Conservation (phyloP, 2,113 vertebrate species). For the Phyllostomus discolor region DNA sequence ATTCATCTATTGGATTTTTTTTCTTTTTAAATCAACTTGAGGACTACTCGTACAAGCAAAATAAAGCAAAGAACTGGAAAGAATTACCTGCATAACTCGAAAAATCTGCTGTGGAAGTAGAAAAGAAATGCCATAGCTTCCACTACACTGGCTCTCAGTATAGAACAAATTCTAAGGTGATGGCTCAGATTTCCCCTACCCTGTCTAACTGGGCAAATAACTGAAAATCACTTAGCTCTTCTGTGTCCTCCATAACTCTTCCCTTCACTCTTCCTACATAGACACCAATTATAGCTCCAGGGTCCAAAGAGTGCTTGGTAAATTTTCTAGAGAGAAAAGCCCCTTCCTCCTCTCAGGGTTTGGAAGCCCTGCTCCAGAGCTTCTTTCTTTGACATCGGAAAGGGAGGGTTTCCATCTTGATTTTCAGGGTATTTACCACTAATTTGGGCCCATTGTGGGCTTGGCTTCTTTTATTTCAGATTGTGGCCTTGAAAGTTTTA, state of each 20-base stretch:
- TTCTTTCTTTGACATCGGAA: neutral
- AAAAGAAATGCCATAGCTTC: neutral
- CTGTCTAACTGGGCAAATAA: neutral
- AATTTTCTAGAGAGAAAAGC: neutral
- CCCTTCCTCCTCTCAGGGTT: neutral
- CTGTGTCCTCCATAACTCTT: neutral
- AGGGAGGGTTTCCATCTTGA: neutral
- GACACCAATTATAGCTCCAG: neutral
- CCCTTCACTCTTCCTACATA: neutral
- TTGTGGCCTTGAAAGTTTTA: neutral
- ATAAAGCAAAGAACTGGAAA: conserved; percentile 5
- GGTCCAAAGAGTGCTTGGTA: neutral
- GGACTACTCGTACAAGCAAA: neutral
- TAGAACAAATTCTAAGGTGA: neutral
- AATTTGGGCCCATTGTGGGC: neutral
- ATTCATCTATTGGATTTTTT: neutral
- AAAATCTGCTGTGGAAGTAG: neutral
- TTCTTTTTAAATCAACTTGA: neutral
- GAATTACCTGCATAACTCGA: neutral
- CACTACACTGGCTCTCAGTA: neutral
- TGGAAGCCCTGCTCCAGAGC: neutral
- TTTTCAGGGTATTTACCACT: neutral
- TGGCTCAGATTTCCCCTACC: neutral
- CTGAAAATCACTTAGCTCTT: neutral
- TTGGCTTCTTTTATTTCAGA: neutral